Base-by-base conservation (phyloP, 2,888 invertebrate genomes). In the Daptonema setosum region DNA sequence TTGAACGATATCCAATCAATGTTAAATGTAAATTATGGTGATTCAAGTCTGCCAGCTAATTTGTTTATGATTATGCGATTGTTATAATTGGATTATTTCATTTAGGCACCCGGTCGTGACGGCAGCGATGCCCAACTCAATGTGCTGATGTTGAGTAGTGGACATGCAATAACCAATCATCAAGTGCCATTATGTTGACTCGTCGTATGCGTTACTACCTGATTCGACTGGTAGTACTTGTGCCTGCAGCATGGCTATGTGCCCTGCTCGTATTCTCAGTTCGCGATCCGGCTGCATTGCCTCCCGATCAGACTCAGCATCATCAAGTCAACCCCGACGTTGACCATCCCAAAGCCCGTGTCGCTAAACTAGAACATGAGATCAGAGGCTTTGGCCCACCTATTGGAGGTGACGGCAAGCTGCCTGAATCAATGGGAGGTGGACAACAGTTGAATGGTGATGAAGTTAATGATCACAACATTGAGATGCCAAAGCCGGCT, bases 201-300 rank as follows among this genome's bases (percentile, higher is more conserved):
- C 54, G 58, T 1, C 53, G 58, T 14, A n/a, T n/a, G n/a, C 53
- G 54, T 22, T 45, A 57, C 1, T 43, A 43, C 5, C 43, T 55
- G 26, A 28, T 66, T 54, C 65, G 66, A 58, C 28, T 67, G 43
- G 56, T 68, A 11, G 58, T 68, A 26, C 56, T 68, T 41, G 60
- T 68, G 28, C 68, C 68, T n/a, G 61, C 66, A 11, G 58, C 67
- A 11, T 68, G 68, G 68, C 59, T 68, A 28, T 61, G 63, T 25
- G 63, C 66, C 8, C 60, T 67, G 22, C 62, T 68, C 48, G 63
- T 63, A 55, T 65, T 66, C 55, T 63, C 66, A 24, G 59, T 63
- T 24, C 20, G 25, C 1, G 54, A 56, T 24, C 54, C 54, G 54
- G 14, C 30, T 24, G 52, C 52, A 28, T 2, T 17, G 17, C 17